Conservation (phyloP, 2,888 invertebrate species). For the Phortica okadai region DNA sequence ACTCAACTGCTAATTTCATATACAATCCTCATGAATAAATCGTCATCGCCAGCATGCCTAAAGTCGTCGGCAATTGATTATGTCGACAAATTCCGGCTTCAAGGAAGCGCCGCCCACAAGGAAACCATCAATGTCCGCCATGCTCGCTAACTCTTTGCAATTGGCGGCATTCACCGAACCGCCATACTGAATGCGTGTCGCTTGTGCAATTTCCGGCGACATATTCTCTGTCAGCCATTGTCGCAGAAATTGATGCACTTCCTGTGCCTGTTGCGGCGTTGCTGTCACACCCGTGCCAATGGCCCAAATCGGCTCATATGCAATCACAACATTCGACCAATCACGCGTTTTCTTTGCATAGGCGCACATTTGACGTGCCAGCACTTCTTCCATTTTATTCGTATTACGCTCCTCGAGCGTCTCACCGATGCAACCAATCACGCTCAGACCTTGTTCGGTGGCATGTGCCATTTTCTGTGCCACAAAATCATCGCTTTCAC, state of each 20-base stretch:
- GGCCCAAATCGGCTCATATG: slow-evolving; percentile 99
- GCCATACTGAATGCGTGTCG: slow-evolving; percentile 95
- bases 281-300: slow-evolving; percentile 99
- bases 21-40: no score
- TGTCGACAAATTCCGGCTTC: slow-evolving; percentile 97
- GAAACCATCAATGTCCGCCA: slow-evolving; percentile 98
- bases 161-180: slow-evolving; percentile 97
- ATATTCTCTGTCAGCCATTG: slow-evolving; percentile 91
- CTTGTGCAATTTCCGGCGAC: slow-evolving; percentile 84
- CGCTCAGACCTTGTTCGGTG: slow-evolving; percentile 84
- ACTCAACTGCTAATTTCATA: no score
- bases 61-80: slow-evolving; percentile 82
- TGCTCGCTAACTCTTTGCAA: slow-evolving; percentile 90
- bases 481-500: slow-evolving; percentile 89
- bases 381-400: slow-evolving; percentile 96
- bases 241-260: slow-evolving; percentile 92
- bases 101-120: slow-evolving; percentile 98
- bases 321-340: slow-evolving; percentile 91
- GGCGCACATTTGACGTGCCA: slow-evolving; percentile 91
- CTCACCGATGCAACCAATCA: slow-evolving; percentile 98
- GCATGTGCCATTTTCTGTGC: slow-evolving; percentile 88
- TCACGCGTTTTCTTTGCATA: slow-evolving; percentile 85
- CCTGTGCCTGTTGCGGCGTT: slow-evolving; percentile 96
- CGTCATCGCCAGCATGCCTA: neutral
- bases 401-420: slow-evolving; percentile 95